Evolutionary conservation across 2,113 vertebrate species (phyloP).

Genomic region (Aythya baeri): DNA sequence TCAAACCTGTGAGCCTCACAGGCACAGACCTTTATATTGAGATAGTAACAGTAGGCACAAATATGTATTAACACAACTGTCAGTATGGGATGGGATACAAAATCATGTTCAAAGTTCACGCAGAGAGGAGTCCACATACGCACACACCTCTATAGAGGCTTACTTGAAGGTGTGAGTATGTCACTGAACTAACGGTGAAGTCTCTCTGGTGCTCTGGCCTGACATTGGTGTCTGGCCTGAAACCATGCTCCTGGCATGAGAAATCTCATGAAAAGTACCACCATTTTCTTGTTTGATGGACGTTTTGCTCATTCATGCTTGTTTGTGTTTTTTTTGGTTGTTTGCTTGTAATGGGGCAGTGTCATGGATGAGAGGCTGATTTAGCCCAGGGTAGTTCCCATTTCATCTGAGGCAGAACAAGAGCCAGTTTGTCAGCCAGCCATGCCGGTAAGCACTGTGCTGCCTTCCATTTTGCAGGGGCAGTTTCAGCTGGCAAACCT

Average conservation of each 20-base stretch:
- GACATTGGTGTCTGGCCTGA: not conserved
- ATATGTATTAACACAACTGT: not conserved
- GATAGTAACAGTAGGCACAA: not conserved
- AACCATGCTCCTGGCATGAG: not conserved
- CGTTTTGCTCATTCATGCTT: not conserved
- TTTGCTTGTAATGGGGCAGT: not conserved
- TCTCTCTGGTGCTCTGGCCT: not conserved
- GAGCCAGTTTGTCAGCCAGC: not conserved
- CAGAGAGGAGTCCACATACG: not conserved
- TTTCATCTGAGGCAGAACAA: not conserved
- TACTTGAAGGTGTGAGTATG: not conserved
- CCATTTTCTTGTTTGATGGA: not conserved
- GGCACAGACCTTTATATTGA: conserved; percentile 3
- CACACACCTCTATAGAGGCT: not conserved
- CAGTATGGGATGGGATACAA: not conserved
- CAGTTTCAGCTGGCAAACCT: not conserved
- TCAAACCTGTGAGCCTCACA: not conserved
- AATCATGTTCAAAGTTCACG: not conserved
- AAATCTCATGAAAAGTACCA: not conserved
- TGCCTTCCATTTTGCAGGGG: not conserved
- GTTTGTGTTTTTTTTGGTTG: not conserved
- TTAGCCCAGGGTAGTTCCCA: not conserved
- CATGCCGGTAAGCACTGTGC: fast-evolving
- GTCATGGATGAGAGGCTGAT: not conserved
- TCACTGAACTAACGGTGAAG: not conserved